phyloP scores from a whole-genome alignment of 2,888 invertebrate genomes.

The Pollenia angustigena region DNA sequence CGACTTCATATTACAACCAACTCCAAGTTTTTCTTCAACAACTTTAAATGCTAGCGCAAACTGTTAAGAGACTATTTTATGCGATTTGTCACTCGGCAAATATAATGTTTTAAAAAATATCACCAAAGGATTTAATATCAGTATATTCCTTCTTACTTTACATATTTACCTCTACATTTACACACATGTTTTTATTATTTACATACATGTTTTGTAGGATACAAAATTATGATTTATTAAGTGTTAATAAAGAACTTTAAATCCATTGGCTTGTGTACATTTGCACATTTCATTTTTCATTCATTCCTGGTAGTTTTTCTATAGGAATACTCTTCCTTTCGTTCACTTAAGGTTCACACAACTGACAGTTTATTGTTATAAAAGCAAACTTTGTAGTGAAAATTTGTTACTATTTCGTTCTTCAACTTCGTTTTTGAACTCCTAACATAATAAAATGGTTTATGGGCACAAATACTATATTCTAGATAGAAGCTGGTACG shows the following conservation, averaged over 20 bases:
- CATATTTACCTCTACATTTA: background rate
- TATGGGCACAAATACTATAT: no score
- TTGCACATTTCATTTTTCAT: conserved; percentile 65
- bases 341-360: background rate
- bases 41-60: no score
- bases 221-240: conserved; percentile 81
- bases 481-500: no score
- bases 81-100: conserved; percentile 62
- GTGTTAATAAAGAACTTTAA: conserved; percentile 83
- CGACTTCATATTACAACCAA: conserved; percentile 6
- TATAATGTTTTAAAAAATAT: conserved; percentile 58
- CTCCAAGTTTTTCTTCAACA: background rate
- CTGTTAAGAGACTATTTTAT: conserved; percentile 50
- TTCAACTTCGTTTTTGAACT: no score
- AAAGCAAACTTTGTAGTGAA: no score
- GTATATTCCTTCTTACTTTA: conserved; percentile 14
- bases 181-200: background rate
- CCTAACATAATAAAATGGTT: no score
- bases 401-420: no score
- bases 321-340: background rate
- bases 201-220: background rate
- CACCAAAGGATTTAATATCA: conserved; percentile 53
- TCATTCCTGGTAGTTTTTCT: conserved; percentile 47
- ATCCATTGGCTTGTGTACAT: conserved; percentile 79
- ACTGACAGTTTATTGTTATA: background rate